Conservation (phyloP, 1,140 invertebrate genomes). For the Drosophila simulans region DNA sequence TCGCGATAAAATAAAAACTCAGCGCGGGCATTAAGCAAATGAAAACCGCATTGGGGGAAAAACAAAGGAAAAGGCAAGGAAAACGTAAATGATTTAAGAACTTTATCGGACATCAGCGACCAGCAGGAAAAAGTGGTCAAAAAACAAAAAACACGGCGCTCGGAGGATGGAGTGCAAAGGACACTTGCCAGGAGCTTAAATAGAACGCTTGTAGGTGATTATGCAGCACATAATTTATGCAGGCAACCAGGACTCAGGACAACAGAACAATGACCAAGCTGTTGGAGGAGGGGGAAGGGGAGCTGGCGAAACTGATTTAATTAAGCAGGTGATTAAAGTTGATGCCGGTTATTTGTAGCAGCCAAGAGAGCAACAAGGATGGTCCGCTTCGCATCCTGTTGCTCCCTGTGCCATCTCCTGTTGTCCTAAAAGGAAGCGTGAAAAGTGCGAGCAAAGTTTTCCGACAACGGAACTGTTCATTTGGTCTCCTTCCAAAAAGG, state of each 20-base stretch:
- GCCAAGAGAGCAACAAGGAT: slow-evolving; percentile 62
- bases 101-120: slow-evolving; percentile 62
- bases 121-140: slow-evolving; percentile 19
- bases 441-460: slow-evolving; percentile 66
- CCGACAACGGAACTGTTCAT: slow-evolving; percentile 35
- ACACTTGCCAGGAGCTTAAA: slow-evolving; percentile 66
- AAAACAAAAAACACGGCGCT: slow-evolving; percentile 22
- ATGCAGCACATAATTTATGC: slow-evolving; percentile 80
- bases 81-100: slow-evolving; percentile 74
- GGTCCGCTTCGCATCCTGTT: slow-evolving; percentile 31
- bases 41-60: slow-evolving; percentile 45
- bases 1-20: slow-evolving; percentile 33
- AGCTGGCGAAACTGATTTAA: slow-evolving; percentile 76
- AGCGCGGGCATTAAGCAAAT: slow-evolving; percentile 38
- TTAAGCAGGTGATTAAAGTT: slow-evolving; percentile 84
- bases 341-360: slow-evolving; percentile 80
- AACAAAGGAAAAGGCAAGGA: slow-evolving; percentile 38
- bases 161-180: slow-evolving; percentile 29
- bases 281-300: background rate
- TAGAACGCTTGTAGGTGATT: slow-evolving; percentile 75
- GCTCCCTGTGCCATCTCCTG: slow-evolving; percentile 6
- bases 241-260: slow-evolving; percentile 40
- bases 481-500: slow-evolving; percentile 22
- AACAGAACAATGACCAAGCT: slow-evolving; percentile 25
- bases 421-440: slow-evolving; percentile 36